phyloP scores from a whole-genome alignment of 2,888 invertebrate genomes.

The Latrodectus elegans region DNA sequence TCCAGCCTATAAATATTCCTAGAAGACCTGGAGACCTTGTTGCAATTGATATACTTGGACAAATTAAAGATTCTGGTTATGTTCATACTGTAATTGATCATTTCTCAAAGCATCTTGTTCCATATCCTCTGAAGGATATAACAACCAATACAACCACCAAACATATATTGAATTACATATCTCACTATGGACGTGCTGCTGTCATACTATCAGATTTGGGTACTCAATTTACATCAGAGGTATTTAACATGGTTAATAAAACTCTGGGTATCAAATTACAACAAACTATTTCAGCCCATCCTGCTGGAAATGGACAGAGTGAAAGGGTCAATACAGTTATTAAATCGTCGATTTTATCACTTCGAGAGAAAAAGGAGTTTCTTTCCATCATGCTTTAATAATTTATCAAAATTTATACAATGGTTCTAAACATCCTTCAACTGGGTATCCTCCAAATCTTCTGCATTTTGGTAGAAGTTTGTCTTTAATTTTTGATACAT shows the following conservation, averaged over 20 bases:
- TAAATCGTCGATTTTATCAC: neutral
- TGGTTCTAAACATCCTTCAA: neutral
- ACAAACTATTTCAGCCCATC: neutral
- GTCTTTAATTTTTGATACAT: neutral
- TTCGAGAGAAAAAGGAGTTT: neutral
- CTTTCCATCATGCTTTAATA: neutral
- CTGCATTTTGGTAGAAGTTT: neutral
- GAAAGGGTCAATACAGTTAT: conserved; percentile 10
- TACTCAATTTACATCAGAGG: conserved; percentile 7
- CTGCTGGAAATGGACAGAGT: neutral
- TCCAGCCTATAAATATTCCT: neutral
- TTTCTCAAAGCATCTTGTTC: neutral
- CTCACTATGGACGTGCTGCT: neutral
- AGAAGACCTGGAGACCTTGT: neutral
- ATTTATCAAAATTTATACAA: neutral
- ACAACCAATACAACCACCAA: neutral
- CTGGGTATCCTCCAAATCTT: neutral
- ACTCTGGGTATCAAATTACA: neutral
- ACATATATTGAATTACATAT: neutral
- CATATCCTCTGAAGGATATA: neutral
- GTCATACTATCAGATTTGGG: neutral
- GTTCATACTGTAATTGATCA: neutral
- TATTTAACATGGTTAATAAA: neutral
- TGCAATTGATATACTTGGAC: neutral
- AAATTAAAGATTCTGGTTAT: neutral